A percentile compares a stretch with the other conserved stretches of the same genome.
Conservation (phyloP, 2,797 vertebrate species). For the Malacoraja senta region DNA sequence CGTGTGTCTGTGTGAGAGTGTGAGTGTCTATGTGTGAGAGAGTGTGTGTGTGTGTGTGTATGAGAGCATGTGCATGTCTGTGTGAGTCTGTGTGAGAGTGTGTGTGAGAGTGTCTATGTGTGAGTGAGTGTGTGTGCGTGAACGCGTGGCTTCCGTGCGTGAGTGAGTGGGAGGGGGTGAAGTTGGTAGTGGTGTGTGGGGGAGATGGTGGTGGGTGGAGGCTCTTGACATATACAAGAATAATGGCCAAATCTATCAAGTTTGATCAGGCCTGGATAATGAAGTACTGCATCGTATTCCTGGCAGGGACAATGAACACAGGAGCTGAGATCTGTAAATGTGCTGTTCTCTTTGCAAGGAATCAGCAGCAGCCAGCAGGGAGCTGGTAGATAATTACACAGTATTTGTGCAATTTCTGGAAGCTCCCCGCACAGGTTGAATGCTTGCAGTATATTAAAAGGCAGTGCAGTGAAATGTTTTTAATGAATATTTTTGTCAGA, state of each 20-base stretch:
- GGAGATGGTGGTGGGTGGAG: constrained; percentile 41
- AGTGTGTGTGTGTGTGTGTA: no score
- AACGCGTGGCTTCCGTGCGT: no score
- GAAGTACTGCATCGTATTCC: constrained; percentile 79
- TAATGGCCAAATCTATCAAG: constrained; percentile 85
- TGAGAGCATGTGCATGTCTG: no score
- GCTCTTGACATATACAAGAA: constrained; percentile 73
- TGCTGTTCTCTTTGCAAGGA: constrained; percentile 71
- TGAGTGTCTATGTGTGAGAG: no score
- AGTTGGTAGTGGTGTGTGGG: not conserved
- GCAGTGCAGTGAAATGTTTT: constrained; percentile 78
- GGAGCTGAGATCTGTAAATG: constrained; percentile 69
- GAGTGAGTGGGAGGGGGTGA: no score
- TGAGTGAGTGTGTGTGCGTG: no score
- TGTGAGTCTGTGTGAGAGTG: no score
- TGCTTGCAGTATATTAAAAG: constrained; percentile 70
- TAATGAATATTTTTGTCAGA: constrained; percentile 84
- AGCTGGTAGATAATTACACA: constrained; percentile 88
- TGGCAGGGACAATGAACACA: constrained; percentile 74
- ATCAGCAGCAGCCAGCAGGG: constrained; percentile 86
- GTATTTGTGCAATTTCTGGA: constrained; percentile 88
- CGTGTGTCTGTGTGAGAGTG: no score
- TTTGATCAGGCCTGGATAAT: constrained; percentile 85
- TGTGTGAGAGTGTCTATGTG: no score
- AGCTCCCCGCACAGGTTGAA: constrained; percentile 74